Percentiles rank a stretch among this genome's conserved stretches.
Conservation (phyloP, 2,113 vertebrate genomes). For the Lanius collurio region DNA sequence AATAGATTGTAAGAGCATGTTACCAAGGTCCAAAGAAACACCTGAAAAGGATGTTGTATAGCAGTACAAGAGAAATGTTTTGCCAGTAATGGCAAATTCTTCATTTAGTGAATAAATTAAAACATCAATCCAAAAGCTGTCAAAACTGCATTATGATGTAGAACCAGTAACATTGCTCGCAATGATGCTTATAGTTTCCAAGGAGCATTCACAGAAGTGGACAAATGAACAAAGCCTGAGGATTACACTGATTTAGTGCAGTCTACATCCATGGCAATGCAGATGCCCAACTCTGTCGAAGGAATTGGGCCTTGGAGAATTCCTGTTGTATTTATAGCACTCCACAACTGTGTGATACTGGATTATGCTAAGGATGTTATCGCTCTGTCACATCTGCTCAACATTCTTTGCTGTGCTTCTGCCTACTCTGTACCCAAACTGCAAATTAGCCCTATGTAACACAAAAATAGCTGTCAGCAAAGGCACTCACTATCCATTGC, state of each 20-base stretch:
- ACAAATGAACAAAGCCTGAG: background rate
- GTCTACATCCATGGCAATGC: background rate
- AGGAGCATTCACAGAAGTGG: background rate
- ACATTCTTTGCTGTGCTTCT: background rate
- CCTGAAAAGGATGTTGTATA: background rate
- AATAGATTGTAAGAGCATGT: background rate
- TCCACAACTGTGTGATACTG: background rate
- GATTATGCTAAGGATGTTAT: slow-evolving; percentile 18
- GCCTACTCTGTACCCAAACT: background rate
- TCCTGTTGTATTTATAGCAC: slow-evolving; percentile 7
- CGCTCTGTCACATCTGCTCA: slow-evolving; percentile 30
- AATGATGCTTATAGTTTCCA: background rate
- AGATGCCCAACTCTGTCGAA: background rate
- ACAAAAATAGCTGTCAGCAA: background rate
- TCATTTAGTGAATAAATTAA: background rate
- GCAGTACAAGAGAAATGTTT: background rate
- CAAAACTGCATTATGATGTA: background rate
- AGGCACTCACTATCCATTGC: background rate
- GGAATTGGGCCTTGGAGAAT: background rate
- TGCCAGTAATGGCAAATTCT: background rate
- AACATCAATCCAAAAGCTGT: background rate
- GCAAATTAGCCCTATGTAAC: background rate
- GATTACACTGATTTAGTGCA: background rate
- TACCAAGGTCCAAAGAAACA: background rate
- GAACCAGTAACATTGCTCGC: background rate